Conservation (phyloP, 2,888 invertebrate genomes). For the Acanthosoma haemorrhoidale region DNA sequence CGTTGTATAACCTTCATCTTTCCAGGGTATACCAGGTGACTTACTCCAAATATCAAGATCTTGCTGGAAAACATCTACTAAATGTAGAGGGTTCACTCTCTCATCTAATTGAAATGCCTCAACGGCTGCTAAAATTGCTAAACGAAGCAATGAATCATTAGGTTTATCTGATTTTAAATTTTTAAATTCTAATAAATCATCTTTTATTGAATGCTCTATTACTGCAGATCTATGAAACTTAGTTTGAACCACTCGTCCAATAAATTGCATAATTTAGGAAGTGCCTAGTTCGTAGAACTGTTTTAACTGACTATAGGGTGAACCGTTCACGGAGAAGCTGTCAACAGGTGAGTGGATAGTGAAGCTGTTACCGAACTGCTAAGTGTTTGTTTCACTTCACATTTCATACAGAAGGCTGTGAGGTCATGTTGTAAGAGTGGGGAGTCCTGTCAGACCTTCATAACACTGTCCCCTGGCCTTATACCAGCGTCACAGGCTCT, state of each 20-base stretch:
- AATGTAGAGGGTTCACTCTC: not conserved
- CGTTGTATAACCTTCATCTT: not conserved
- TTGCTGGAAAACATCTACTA: not conserved
- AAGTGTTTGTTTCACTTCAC: too few species aligned
- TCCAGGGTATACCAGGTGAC: not conserved
- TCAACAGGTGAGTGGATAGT: too few species aligned
- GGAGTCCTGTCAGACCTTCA: too few species aligned
- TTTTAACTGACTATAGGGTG: too few species aligned
- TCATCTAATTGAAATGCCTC: not conserved
- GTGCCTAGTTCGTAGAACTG: not conserved
- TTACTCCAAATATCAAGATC: not conserved
- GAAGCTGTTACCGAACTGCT: too few species aligned
- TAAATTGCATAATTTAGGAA: too few species aligned
- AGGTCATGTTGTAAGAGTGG: too few species aligned
- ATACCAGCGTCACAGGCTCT: too few species aligned
- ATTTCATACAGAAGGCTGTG: too few species aligned
- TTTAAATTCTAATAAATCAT: not conserved
- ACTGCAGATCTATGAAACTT: not conserved
- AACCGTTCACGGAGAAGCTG: too few species aligned
- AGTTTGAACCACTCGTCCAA: too few species aligned
- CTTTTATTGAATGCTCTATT: not conserved
- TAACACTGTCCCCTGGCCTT: too few species aligned
- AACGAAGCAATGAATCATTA: not conserved
- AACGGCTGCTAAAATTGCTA: not conserved
- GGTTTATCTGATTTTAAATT: not conserved